Conservation (phyloP, 2,113 vertebrate species). For the Ellobius talpinus region DNA sequence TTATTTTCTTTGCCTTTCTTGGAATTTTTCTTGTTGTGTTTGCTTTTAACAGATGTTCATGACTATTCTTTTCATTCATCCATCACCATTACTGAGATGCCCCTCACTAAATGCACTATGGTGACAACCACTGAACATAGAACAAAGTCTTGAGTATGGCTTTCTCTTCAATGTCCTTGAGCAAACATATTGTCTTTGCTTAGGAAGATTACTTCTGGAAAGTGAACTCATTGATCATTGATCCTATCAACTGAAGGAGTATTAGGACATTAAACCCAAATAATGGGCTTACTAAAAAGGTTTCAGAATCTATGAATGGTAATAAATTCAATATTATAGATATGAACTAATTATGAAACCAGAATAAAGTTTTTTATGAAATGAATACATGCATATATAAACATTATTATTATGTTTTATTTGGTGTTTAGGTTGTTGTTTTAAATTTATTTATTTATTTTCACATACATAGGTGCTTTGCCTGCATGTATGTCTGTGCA, state of each 20-base stretch:
- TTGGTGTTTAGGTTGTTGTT: not conserved
- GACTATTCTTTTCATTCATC: not conserved
- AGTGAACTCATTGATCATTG: not conserved
- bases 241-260: not conserved
- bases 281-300: not conserved
- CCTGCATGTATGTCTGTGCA: not conserved
- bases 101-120: not conserved
- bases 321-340: not conserved
- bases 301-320: not conserved
- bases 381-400: not conserved
- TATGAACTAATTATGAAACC: not conserved
- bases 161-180: not conserved
- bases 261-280: not conserved
- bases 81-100: not conserved
- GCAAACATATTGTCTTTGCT: not conserved
- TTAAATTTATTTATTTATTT: not conserved
- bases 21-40: not conserved
- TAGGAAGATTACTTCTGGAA: slow-evolving; percentile 26
- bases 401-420: not conserved
- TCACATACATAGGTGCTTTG: not conserved
- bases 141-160: not conserved
- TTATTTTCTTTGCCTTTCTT: not conserved
- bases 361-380: not conserved
- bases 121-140: not conserved
- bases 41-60: not conserved